phyloP scores from a whole-genome alignment of 2,113 vertebrate species.

The Carollia perspicillata region DNA sequence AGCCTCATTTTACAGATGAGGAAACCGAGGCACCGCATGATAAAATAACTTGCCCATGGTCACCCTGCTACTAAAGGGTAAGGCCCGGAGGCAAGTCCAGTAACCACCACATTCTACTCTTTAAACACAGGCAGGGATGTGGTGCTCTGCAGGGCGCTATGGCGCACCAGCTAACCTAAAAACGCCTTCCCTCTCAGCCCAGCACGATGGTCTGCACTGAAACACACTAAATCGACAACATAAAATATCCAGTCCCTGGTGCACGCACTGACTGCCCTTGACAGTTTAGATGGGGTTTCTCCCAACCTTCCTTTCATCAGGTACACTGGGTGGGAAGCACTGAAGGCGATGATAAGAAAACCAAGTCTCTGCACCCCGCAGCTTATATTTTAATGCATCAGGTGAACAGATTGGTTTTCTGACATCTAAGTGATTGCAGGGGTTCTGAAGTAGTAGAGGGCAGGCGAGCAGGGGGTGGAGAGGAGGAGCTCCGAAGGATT shows the following conservation, averaged over 20 bases:
- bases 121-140: not conserved
- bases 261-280: not conserved
- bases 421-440: not conserved
- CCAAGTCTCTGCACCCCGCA: not conserved
- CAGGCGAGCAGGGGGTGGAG: fast-evolving
- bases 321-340: not conserved
- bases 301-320: not conserved
- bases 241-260: not conserved
- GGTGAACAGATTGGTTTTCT: not conserved
- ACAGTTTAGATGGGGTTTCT: not conserved
- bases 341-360: not conserved
- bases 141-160: not conserved
- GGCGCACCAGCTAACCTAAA: not conserved
- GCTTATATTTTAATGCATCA: not conserved
- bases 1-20: not conserved
- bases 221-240: not conserved
- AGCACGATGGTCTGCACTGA: not conserved
- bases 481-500: not conserved
- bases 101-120: not conserved
- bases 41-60: not conserved
- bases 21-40: not conserved
- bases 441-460: not conserved
- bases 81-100: not conserved
- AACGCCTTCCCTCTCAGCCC: not conserved
- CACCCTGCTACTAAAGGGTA: not conserved